These are phyloP conservation scores for Erynnis tages DNA, from an alignment of 2,888 invertebrate species.

Conservation along the genomic window DNA sequence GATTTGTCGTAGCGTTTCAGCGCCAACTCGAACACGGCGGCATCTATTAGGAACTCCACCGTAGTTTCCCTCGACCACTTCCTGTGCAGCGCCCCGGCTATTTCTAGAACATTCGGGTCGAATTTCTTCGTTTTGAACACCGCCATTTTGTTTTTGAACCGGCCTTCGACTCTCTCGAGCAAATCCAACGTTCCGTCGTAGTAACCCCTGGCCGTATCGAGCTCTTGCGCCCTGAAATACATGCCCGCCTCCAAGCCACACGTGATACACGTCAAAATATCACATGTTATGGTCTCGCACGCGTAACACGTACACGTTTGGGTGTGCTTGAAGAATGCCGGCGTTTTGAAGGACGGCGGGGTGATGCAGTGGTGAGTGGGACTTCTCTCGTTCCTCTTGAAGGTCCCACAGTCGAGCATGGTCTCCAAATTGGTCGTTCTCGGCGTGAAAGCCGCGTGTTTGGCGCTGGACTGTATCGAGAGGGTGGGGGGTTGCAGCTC, in stretches of 20 bases:
- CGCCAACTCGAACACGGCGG: slow-evolving; percentile 54
- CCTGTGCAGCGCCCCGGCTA: slow-evolving; percentile 34
- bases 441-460: slow-evolving; percentile 38
- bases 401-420: slow-evolving; percentile 49
- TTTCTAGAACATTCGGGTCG: slow-evolving; percentile 45
- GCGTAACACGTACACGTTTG: slow-evolving; percentile 50
- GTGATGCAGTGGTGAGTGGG: slow-evolving; percentile 44
- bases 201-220: slow-evolving; percentile 56
- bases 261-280: slow-evolving; percentile 44
- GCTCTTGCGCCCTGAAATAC: slow-evolving; percentile 56
- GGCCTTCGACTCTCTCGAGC: slow-evolving; percentile 42
- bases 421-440: slow-evolving; percentile 52
- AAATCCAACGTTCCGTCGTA: slow-evolving; percentile 50
- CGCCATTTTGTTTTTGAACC: slow-evolving; percentile 38
- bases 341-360: slow-evolving; percentile 46
- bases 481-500: slow-evolving; percentile 35
- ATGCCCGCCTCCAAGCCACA: slow-evolving; percentile 51
- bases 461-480: slow-evolving; percentile 14
- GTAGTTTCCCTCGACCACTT: slow-evolving; percentile 42
- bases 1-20: slow-evolving; percentile 41
- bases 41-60: slow-evolving; percentile 53
- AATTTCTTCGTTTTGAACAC: slow-evolving; percentile 32
- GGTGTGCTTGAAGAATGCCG: slow-evolving; percentile 50
- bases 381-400: slow-evolving; percentile 46
- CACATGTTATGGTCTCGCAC: slow-evolving; percentile 45